Evolutionary conservation across 2,113 vertebrate species (phyloP).

Genomic region (Trematomus loennbergii): DNA sequence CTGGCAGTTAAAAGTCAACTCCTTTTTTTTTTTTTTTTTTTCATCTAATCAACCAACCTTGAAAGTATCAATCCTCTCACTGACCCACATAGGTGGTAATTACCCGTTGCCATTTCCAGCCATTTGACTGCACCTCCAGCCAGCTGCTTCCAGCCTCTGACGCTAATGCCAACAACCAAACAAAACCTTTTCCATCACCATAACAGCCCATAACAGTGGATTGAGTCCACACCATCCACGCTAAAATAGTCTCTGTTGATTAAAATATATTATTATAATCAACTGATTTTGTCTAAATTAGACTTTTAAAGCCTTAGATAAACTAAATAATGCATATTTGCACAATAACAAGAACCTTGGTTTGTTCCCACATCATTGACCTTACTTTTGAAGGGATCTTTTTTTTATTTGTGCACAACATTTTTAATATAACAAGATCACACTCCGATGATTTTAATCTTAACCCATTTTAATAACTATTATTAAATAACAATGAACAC

Average conservation of each 20-base stretch:
- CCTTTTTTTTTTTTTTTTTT: background rate
- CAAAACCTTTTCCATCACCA: background rate
- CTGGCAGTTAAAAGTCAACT: background rate
- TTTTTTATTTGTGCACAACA: background rate
- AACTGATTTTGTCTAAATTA: no score
- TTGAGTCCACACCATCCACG: background rate
- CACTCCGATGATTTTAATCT: background rate
- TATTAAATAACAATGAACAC: background rate
- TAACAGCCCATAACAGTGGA: background rate
- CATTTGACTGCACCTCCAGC: constrained; percentile 14
- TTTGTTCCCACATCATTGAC: no score
- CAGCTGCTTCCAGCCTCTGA: constrained; percentile 4
- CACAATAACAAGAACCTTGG: background rate
- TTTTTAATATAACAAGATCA: constrained; percentile 13
- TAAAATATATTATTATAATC: no score
- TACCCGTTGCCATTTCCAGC: background rate
- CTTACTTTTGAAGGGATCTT: background rate
- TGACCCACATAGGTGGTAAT: constrained; percentile 14
- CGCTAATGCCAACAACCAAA: background rate
- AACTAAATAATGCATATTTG: background rate
- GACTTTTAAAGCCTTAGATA: background rate
- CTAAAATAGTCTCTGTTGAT: background rate
- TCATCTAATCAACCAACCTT: constrained; percentile 28
- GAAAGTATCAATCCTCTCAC: constrained; percentile 22
- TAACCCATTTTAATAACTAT: background rate